These are phyloP conservation scores for Pluvianellus socialis DNA, from an alignment of 2,113 vertebrate species.

Conservation along the genomic window DNA sequence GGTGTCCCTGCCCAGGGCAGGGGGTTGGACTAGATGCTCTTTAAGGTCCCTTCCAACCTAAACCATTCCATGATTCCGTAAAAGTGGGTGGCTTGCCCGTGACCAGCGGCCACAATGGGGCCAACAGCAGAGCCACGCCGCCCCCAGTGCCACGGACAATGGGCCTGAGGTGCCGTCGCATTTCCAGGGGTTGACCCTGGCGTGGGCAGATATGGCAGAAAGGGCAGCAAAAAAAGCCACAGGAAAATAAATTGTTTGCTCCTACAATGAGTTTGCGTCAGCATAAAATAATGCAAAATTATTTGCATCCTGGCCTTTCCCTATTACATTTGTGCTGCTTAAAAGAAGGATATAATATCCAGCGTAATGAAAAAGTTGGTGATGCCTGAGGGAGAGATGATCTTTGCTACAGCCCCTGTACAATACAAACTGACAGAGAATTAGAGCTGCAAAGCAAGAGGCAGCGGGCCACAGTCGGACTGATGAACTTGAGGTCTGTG, in stretches of 20 bases:
- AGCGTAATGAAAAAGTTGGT: not conserved
- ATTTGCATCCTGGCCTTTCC: not conserved
- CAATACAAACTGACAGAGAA: not conserved
- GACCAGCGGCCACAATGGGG: fast-evolving
- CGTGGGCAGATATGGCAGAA: not conserved
- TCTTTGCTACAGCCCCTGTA: not conserved
- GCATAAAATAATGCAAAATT: not conserved
- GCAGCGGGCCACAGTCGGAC: not conserved
- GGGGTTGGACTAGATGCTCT: not conserved
- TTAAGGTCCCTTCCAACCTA: not conserved
- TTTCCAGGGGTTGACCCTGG: not conserved
- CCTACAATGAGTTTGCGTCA: not conserved
- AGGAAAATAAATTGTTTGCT: not conserved
- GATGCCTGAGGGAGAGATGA: not conserved
- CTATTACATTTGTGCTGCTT: not conserved
- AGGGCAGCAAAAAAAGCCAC: not conserved
- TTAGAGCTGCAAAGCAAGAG: not conserved
- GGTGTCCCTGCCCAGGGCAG: not conserved
- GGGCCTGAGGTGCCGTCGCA: not conserved
- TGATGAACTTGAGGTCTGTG: not conserved
- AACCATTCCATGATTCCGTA: not conserved
- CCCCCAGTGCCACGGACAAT: fast-evolving
- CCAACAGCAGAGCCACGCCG: not conserved
- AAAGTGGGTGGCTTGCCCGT: not conserved
- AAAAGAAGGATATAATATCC: not conserved